phyloP scores from a whole-genome alignment of 2,797 vertebrate species.

The Mus minutoides region DNA sequence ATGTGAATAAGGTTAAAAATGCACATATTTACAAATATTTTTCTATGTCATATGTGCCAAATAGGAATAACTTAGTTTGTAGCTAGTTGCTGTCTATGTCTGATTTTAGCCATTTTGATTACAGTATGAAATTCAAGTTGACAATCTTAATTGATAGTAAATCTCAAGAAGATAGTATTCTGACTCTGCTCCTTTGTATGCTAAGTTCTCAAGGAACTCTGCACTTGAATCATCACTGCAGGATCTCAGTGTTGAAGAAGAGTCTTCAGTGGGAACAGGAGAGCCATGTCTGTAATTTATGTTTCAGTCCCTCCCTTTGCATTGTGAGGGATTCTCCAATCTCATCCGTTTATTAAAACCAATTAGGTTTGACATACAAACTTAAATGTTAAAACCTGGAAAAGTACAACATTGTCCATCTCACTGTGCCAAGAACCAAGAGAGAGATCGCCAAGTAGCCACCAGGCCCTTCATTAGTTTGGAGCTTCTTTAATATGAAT shows the following conservation, averaged over 20 bases:
- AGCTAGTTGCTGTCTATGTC: background rate
- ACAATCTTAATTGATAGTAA: constrained; percentile 24
- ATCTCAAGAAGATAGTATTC: background rate
- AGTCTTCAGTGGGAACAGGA: background rate
- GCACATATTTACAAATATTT: background rate
- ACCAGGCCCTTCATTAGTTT: background rate
- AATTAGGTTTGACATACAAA: background rate
- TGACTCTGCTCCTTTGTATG: background rate
- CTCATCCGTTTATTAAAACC: background rate
- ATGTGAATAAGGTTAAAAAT: background rate
- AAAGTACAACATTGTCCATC: background rate
- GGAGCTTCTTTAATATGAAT: background rate
- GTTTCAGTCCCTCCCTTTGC: background rate
- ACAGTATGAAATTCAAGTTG: background rate
- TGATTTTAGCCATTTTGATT: constrained; percentile 29
- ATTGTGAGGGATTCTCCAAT: background rate
- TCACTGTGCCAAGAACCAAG: background rate
- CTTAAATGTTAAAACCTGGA: background rate
- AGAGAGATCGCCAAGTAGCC: accelerated
- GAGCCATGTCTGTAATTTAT: background rate
- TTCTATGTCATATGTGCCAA: background rate
- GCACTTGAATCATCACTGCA: background rate
- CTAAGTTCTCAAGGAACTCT: background rate
- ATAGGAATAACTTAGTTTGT: background rate
- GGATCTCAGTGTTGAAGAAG: background rate